phyloP scores from a whole-genome alignment of 2,888 invertebrate genomes.

The Synergus itoensis region DNA sequence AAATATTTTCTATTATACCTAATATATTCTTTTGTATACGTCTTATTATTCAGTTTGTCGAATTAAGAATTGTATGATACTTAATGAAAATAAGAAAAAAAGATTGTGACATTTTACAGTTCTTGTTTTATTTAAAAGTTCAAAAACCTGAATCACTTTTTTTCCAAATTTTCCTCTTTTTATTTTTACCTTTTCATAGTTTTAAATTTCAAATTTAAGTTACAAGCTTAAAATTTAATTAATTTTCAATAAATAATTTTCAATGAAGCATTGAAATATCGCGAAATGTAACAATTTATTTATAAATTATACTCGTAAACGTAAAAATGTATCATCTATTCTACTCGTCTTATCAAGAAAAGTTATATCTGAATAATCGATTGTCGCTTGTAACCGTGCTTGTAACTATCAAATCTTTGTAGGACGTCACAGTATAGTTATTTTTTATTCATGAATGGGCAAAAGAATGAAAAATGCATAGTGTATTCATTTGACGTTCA shows the following conservation, averaged over 20 bases:
- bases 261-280: too few relatives aligned
- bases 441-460: neutral
- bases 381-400: neutral
- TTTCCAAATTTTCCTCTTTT: neutral
- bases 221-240: too few relatives aligned
- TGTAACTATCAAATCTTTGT: neutral
- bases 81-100: neutral
- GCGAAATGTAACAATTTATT: too few relatives aligned
- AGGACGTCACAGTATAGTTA: neutral
- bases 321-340: too few relatives aligned
- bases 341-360: neutral
- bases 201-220: too few relatives aligned
- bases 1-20: neutral
- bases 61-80: neutral
- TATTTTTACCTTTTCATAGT: neutral
- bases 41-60: neutral
- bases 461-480: neutral
- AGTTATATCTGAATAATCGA: neutral
- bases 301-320: too few relatives aligned
- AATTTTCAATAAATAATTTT: too few relatives aligned
- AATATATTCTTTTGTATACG: conserved; percentile 6
- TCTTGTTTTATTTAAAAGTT: neutral
- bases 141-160: neutral
- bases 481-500: neutral
- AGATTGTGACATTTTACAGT: neutral